phyloP scores from a whole-genome alignment of 2,113 vertebrate genomes.

The Microtus pennsylvanicus region DNA sequence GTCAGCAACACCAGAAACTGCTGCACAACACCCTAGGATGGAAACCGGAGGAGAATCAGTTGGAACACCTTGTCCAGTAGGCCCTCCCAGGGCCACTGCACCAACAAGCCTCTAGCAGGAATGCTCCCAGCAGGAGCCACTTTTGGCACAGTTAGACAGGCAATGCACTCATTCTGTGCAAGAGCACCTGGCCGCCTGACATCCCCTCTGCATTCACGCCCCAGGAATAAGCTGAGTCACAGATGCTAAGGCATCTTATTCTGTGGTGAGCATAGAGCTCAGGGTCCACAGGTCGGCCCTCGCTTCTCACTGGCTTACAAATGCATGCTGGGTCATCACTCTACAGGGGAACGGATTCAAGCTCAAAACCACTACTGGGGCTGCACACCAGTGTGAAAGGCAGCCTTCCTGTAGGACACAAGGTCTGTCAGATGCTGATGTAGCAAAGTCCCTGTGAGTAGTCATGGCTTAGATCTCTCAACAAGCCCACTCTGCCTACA shows the following conservation, averaged over 20 bases:
- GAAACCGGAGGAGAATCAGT: not conserved
- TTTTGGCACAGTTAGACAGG: not conserved
- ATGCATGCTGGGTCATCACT: not conserved
- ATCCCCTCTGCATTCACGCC: not conserved
- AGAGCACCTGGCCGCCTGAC: not conserved
- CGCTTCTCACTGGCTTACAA: not conserved
- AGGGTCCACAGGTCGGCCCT: not conserved
- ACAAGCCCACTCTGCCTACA: not conserved
- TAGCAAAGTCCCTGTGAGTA: not conserved
- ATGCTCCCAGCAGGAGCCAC: not conserved
- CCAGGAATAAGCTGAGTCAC: not conserved
- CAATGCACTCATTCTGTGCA: too few species aligned
- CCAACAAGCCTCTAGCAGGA: too few species aligned
- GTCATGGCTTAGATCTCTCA: not conserved
- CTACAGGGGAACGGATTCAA: not conserved
- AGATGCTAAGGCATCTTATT: not conserved
- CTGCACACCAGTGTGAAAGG: not conserved
- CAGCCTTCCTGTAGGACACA: not conserved
- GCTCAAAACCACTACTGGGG: not conserved
- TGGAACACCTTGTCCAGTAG: not conserved
- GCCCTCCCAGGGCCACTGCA: not conserved
- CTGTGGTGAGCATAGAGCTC: not conserved
- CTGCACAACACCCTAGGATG: conserved; percentile 93
- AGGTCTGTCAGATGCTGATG: not conserved
- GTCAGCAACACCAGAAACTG: conserved; percentile 96